Evolutionary conservation across 2,888 invertebrate species (phyloP).

Genomic region (Glaucopsyche alexis): DNA sequence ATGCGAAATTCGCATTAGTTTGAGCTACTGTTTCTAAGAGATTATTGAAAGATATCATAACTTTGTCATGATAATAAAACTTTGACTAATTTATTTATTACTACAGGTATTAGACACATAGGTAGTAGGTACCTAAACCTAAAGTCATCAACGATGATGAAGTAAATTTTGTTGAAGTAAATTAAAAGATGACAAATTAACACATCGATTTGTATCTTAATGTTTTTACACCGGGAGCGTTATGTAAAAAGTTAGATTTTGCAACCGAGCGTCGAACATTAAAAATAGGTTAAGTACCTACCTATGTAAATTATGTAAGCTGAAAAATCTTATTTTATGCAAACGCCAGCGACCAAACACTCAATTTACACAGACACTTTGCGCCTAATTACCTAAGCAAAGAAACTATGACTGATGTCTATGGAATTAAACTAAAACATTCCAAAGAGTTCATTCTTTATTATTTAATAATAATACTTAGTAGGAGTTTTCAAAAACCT

Average conservation of each 20-base stretch:
- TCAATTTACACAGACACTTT: conserved; percentile 58
- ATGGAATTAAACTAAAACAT: neutral
- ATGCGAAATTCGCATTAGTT: neutral
- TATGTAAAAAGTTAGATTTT: conserved; percentile 16
- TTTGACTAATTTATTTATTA: neutral
- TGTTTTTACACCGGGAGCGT: neutral
- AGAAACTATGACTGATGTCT: conserved; percentile 36
- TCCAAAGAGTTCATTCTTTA: too few relatives aligned
- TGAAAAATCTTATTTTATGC: conserved; percentile 8
- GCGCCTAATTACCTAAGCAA: conserved; percentile 55
- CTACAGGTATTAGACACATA: neutral
- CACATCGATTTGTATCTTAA: conserved; percentile 9
- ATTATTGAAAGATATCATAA: neutral
- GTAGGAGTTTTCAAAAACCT: too few relatives aligned
- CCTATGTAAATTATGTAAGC: conserved; percentile 10
- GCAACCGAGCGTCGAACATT: conserved; percentile 35
- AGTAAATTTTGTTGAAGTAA: neutral
- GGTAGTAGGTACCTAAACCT: too few relatives aligned
- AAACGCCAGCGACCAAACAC: conserved; percentile 44
- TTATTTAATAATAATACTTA: too few relatives aligned
- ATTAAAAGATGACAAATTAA: neutral
- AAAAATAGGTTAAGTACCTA: conserved; percentile 48
- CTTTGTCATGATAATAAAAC: neutral
- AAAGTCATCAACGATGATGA: neutral
- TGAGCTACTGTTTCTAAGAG: neutral